A percentile compares a stretch with the other conserved stretches of the same genome.
phyloP scores from a whole-genome alignment of 2,113 vertebrate species.

The Ceyx melanurus region DNA sequence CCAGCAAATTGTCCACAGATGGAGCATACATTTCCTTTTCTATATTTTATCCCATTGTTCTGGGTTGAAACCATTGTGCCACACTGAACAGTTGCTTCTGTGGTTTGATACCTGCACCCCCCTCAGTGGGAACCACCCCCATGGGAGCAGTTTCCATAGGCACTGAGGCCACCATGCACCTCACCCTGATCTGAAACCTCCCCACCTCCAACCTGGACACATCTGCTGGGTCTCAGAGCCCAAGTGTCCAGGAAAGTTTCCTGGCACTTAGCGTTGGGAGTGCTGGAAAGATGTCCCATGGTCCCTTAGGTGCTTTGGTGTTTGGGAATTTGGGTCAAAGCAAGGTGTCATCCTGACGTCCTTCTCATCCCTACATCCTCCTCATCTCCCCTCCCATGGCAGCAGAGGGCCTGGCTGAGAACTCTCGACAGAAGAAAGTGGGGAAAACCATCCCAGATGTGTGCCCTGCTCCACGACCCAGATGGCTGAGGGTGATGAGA shows the following conservation, averaged over 20 bases:
- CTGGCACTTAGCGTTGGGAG: neutral
- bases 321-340: neutral
- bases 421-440: neutral
- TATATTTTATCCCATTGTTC: neutral
- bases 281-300: neutral
- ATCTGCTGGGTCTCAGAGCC: neutral
- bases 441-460: fast-evolving
- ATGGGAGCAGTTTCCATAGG: neutral
- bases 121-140: fast-evolving
- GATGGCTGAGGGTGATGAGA: neutral
- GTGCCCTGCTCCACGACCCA: neutral
- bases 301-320: neutral
- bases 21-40: neutral
- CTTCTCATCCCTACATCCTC: neutral
- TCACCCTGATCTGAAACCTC: neutral
- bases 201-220: neutral
- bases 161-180: neutral
- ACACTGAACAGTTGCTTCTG: neutral
- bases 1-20: neutral
- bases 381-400: neutral
- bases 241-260: neutral
- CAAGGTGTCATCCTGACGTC: neutral
- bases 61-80: neutral
- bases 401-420: fast-evolving
- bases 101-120: neutral